These are phyloP conservation scores for Calcarius lapponicus DNA, from an alignment of 2,797 vertebrate species.

Conservation along the genomic window DNA sequence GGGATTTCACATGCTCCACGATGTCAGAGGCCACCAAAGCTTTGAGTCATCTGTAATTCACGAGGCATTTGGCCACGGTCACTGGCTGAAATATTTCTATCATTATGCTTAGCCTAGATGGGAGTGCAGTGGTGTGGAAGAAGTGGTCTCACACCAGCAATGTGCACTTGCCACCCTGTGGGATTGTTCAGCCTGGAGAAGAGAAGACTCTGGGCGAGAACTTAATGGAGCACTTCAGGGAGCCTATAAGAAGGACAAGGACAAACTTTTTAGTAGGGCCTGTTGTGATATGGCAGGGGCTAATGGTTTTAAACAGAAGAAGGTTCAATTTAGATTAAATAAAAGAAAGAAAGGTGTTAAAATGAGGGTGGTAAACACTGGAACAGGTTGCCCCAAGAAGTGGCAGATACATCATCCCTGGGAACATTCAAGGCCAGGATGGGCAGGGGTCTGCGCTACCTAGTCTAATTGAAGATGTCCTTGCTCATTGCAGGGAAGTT, in stretches of 20 bases:
- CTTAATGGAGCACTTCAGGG: background rate
- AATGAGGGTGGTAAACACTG: background rate
- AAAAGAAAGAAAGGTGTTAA: background rate
- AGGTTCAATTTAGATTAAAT: background rate
- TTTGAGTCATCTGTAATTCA: constrained; percentile 7
- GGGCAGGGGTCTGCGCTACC: background rate
- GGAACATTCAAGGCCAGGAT: background rate
- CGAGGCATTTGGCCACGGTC: background rate
- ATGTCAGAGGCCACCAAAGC: constrained; percentile 7
- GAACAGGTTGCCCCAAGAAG: background rate
- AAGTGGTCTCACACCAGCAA: background rate
- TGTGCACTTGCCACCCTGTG: background rate
- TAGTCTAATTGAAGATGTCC: background rate
- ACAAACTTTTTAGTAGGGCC: background rate
- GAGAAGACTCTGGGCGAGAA: background rate
- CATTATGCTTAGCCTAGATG: background rate
- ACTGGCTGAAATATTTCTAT: background rate
- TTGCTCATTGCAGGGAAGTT: background rate
- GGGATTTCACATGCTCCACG: background rate
- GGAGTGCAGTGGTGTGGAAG: background rate
- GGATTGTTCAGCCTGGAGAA: background rate
- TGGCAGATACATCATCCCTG: background rate
- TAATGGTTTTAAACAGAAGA: background rate
- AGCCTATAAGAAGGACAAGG: background rate
- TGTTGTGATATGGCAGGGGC: background rate